These are phyloP conservation scores for Zapus hudsonius DNA, from an alignment of 2,113 vertebrate genomes.

Conservation along the genomic window DNA sequence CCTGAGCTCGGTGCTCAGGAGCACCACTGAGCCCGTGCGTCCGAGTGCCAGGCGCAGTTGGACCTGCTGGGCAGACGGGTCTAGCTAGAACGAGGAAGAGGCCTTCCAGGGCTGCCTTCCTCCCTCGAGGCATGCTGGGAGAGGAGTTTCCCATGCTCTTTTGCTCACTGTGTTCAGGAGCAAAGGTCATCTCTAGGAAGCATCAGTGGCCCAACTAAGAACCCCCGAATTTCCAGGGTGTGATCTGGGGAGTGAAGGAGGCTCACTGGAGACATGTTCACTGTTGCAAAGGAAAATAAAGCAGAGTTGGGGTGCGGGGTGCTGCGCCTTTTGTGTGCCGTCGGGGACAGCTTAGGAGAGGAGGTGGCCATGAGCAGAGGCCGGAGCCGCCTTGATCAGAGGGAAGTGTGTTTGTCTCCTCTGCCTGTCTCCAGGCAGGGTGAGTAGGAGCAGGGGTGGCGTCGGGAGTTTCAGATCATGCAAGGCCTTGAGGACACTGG, in stretches of 20 bases:
- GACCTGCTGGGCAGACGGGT: not conserved
- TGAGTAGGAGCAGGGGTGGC: too few relatives aligned
- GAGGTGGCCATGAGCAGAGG: not conserved
- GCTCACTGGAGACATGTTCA: not conserved
- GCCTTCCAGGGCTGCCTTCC: not conserved
- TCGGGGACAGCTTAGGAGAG: not conserved
- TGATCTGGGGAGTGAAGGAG: not conserved
- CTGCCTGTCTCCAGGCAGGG: not conserved
- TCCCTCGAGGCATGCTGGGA: not conserved
- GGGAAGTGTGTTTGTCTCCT: not conserved
- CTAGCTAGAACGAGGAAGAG: conserved; percentile 12
- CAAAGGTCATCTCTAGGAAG: not conserved
- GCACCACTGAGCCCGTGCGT: not conserved
- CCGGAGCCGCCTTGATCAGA: not conserved
- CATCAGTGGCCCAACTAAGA: not conserved
- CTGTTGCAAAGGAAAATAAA: not conserved
- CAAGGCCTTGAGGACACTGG: too few relatives aligned
- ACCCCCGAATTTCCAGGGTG: not conserved
- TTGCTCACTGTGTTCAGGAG: not conserved
- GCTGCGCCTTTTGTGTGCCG: not conserved
- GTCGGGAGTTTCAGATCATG: accelerated
- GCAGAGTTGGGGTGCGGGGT: not conserved
- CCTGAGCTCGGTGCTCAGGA: not conserved
- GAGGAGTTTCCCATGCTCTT: not conserved
- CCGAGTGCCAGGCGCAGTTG: not conserved